These are phyloP conservation scores for Torymus tubicola DNA, from an alignment of 2,888 invertebrate species.

Conservation along the genomic window DNA sequence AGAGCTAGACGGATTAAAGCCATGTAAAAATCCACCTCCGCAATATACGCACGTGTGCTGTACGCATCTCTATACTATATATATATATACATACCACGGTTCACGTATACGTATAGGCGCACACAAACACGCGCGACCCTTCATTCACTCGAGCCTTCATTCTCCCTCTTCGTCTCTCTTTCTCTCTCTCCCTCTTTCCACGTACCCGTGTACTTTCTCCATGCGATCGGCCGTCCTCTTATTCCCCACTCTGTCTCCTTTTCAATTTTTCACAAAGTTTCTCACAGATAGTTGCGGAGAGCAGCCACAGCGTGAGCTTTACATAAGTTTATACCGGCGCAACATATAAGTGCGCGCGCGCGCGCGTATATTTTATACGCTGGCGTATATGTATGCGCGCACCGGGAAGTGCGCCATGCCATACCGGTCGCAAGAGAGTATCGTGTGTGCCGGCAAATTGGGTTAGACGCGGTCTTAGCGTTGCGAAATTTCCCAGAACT, in stretches of 20 bases:
- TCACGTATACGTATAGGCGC: not conserved
- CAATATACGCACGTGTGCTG: not conserved
- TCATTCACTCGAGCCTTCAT: conserved; percentile 41
- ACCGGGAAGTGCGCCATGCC: conserved; percentile 22
- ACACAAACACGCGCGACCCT: conserved; percentile 22
- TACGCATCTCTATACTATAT: not conserved
- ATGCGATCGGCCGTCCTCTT: conserved; percentile 30
- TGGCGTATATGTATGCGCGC: not conserved
- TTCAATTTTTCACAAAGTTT: conserved; percentile 9
- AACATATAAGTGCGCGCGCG: too few relatives aligned
- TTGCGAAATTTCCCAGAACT: conserved; percentile 8
- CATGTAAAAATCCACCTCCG: too few relatives aligned
- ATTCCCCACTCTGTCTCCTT: not conserved
- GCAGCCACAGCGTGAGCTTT: conserved; percentile 26
- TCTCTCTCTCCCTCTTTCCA: conserved; percentile 15
- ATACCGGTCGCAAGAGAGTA: not conserved
- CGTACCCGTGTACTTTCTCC: conserved; percentile 35
- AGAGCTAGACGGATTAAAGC: too few relatives aligned
- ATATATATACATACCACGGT: not conserved
- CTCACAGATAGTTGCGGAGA: not conserved
- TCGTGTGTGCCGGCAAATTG: conserved; percentile 36
- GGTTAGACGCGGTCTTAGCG: conserved; percentile 15
- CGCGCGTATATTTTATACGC: not conserved
- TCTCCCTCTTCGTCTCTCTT: conserved; percentile 21
- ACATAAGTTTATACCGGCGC: conserved; percentile 32